phyloP scores from a whole-genome alignment of 2,113 vertebrate genomes.

The Muntiacus reevesi region DNA sequence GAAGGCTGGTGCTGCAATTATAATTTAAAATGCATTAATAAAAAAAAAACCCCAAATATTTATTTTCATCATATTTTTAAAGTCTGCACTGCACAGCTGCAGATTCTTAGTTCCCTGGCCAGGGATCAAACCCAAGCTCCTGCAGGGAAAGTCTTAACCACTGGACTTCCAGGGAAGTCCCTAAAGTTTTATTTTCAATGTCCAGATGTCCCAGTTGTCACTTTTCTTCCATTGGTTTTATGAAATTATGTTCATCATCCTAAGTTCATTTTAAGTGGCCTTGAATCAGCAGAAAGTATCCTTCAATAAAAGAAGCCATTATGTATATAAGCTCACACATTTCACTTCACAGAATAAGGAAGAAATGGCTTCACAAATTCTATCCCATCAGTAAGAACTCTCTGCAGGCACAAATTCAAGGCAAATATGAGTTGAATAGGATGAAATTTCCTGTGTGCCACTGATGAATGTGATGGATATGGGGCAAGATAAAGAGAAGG shows the following conservation, averaged over 20 bases:
- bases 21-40: not conserved
- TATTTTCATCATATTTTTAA: not conserved
- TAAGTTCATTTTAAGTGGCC: not conserved
- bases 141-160: not conserved
- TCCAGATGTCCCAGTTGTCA: not conserved
- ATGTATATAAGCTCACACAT: rapidly evolving
- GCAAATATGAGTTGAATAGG: not conserved
- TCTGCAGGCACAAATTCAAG: not conserved
- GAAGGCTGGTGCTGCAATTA: rapidly evolving
- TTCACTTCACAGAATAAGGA: not conserved
- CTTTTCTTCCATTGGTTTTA: not conserved
- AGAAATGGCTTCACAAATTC: not conserved
- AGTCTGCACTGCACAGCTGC: not conserved
- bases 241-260: not conserved
- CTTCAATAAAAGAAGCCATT: not conserved
- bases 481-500: not conserved
- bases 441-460: not conserved
- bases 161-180: not conserved
- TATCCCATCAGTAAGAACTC: not conserved
- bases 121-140: not conserved
- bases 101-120: not conserved
- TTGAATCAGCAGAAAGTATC: not conserved
- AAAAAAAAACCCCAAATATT: not conserved
- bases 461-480: rapidly evolving
- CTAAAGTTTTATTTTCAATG: not conserved